Conservation (phyloP, 2,113 vertebrate species). For the Etia nguti region DNA sequence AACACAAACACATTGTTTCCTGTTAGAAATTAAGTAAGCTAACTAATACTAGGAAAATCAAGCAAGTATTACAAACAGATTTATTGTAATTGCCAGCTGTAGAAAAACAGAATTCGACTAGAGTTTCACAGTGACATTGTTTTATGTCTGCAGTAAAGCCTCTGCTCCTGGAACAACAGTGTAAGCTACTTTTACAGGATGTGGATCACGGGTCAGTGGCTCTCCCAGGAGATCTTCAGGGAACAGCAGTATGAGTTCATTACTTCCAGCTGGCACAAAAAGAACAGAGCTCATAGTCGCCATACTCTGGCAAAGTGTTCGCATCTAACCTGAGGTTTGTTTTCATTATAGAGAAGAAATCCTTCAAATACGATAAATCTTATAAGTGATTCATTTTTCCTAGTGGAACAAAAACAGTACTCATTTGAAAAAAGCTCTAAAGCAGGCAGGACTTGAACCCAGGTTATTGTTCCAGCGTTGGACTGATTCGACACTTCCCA, state of each 20-base stretch:
- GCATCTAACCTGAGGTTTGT: not conserved
- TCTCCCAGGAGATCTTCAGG: conserved; percentile 17
- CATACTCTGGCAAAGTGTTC: not conserved
- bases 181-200: conserved; percentile 12
- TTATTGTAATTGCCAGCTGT: not conserved
- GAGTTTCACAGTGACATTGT: not conserved
- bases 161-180: not conserved
- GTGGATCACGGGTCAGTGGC: not conserved
- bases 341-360: not conserved
- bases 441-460: not conserved
- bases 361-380: not conserved
- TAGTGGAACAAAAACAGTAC: not conserved
- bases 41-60: not conserved
- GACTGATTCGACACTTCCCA: not conserved
- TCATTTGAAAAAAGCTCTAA: not conserved
- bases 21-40: not conserved
- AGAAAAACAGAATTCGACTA: not conserved
- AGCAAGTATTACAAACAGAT: not conserved
- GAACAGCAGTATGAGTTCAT: conserved; percentile 30
- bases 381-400: not conserved
- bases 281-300: not conserved
- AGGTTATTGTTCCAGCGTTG: not conserved
- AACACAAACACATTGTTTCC: not conserved
- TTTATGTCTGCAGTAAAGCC: not conserved
- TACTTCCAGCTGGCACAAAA: conserved; percentile 44